These are phyloP conservation scores for Hemiscyllium ocellatum DNA, from an alignment of 2,113 vertebrate species.

Conservation along the genomic window DNA sequence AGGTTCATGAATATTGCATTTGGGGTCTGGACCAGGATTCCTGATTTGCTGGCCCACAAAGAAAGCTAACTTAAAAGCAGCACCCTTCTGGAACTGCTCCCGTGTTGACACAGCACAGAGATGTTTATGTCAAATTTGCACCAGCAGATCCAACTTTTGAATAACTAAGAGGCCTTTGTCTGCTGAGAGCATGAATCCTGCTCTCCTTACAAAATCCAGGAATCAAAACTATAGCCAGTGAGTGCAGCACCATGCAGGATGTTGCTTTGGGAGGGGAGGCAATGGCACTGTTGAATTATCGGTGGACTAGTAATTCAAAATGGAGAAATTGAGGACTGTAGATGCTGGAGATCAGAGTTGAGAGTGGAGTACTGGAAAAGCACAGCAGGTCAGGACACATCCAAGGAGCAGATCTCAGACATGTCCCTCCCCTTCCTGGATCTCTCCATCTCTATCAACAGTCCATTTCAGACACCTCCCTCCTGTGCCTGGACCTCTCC, in stretches of 20 bases:
- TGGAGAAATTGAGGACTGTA: too few relatives aligned
- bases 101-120: neutral
- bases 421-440: too few relatives aligned
- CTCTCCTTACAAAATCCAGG: neutral
- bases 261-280: too few relatives aligned
- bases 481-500: too few relatives aligned
- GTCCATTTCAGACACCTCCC: too few relatives aligned
- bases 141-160: neutral
- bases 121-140: neutral
- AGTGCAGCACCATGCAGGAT: neutral
- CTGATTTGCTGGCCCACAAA: neutral
- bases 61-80: neutral
- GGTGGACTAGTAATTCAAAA: too few relatives aligned
- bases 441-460: too few relatives aligned
- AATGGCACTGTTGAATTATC: too few relatives aligned
- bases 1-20: neutral
- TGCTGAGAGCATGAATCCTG: neutral
- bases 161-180: neutral
- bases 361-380: too few relatives aligned
- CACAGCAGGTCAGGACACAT: too few relatives aligned
- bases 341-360: too few relatives aligned
- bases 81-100: neutral
- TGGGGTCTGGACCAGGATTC: neutral
- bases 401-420: too few relatives aligned
- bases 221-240: neutral